Conservation (phyloP, 2,113 vertebrate genomes). For the Heterotis niloticus region DNA sequence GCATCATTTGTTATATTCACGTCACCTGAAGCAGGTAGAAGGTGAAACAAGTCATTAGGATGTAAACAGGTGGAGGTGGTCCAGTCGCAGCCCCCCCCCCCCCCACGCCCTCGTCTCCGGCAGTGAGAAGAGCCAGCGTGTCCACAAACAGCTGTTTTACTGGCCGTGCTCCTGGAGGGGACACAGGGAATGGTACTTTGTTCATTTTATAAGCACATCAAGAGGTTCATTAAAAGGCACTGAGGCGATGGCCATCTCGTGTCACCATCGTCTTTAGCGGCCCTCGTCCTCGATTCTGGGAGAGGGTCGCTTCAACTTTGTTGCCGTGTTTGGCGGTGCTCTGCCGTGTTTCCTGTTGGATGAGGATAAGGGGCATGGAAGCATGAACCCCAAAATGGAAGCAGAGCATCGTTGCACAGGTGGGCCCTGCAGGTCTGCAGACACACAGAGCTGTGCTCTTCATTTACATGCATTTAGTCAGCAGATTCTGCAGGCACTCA, state of each 20-base stretch:
- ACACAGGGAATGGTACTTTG: conserved; percentile 27
- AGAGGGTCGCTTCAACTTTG: background rate
- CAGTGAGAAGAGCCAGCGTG: conserved; percentile 12
- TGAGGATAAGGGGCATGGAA: no score
- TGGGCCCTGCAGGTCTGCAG: no score
- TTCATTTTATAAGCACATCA: conserved; percentile 35
- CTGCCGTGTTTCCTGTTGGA: background rate
- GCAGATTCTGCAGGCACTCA: conserved; percentile 19
- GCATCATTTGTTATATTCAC: conserved; percentile 5
- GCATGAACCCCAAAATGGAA: background rate
- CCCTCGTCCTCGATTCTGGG: background rate
- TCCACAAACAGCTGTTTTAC: conserved; percentile 19
- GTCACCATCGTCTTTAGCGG: background rate
- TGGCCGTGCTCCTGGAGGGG: conserved; percentile 8
- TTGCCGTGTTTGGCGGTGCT: background rate
- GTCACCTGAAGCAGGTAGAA: background rate
- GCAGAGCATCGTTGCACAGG: background rate
- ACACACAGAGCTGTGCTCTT: background rate
- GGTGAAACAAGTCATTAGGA: conserved; percentile 2
- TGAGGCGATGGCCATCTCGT: conserved; percentile 2
- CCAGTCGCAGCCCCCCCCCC: background rate
- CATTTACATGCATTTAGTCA: conserved; percentile 19
- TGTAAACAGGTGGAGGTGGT: conserved; percentile 1
- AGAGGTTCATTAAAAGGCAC: conserved; percentile 31
- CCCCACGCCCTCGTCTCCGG: background rate